Evolutionary conservation across 2,797 vertebrate species (phyloP).

Genomic region (Avahi laniger): DNA sequence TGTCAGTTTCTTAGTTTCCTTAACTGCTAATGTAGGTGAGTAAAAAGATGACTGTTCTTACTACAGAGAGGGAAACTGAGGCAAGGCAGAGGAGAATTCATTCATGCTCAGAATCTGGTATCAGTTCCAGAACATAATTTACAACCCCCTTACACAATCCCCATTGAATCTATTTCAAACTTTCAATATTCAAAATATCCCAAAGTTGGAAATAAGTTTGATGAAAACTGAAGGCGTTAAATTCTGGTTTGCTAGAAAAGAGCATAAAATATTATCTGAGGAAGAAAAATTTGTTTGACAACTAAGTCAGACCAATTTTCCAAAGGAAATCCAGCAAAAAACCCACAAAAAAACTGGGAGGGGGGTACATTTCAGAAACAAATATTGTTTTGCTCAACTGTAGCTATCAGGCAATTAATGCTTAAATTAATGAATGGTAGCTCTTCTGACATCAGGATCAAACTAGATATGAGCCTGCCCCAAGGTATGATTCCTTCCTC

Average conservation of each 20-base stretch:
- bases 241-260: slow-evolving; percentile 16
- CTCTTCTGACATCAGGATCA: slow-evolving; percentile 45
- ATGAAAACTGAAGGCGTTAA: slow-evolving; percentile 55
- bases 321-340: slow-evolving; percentile 14
- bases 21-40: not conserved
- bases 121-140: not conserved
- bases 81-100: not conserved
- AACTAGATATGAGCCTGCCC: not conserved
- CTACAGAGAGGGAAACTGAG: not conserved
- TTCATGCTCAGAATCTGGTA: not conserved
- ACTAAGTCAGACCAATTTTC: slow-evolving; percentile 70
- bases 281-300: slow-evolving; percentile 61
- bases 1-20: not conserved
- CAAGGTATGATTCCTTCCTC: not conserved
- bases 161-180: not conserved
- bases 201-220: not conserved
- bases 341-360: not conserved
- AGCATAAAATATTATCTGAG: slow-evolving; percentile 35
- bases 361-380: not conserved
- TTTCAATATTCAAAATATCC: slow-evolving; percentile 6
- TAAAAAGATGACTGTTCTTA: not conserved
- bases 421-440: slow-evolving; percentile 56
- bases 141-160: not conserved
- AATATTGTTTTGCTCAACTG: slow-evolving; percentile 50
- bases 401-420: slow-evolving; percentile 53